Conservation (phyloP, 2,113 vertebrate species). For the Psittacus erithacus region DNA sequence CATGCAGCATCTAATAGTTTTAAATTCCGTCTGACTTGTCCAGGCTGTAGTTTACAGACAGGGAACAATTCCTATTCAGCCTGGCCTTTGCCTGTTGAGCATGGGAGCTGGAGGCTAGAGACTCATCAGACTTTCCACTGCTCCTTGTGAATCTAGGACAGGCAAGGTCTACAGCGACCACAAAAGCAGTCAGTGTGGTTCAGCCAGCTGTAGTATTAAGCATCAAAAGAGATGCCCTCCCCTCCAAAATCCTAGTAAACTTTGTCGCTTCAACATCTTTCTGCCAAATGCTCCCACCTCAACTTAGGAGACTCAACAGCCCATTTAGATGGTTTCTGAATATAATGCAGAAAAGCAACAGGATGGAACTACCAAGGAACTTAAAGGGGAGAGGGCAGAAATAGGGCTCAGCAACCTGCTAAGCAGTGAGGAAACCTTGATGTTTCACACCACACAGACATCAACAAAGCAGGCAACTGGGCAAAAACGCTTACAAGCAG, state of each 20-base stretch:
- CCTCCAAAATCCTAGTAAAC: neutral
- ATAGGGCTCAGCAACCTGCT: neutral
- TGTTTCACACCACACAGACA: neutral
- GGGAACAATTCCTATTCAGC: neutral
- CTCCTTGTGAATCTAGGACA: neutral
- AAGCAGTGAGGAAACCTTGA: neutral
- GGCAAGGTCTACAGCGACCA: neutral
- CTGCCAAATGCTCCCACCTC: neutral
- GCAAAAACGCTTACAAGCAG: constrained; percentile 86
- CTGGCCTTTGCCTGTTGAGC: neutral
- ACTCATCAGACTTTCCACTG: neutral
- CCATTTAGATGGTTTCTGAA: neutral
- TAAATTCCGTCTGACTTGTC: neutral
- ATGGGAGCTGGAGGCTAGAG: neutral
- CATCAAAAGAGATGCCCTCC: neutral
- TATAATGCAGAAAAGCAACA: neutral
- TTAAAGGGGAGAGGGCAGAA: neutral
- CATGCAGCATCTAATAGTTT: neutral
- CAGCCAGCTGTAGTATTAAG: neutral
- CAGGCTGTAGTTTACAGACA: neutral
- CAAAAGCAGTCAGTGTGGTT: neutral
- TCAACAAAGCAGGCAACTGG: neutral
- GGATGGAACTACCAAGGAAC: neutral
- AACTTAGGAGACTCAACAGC: neutral
- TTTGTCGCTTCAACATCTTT: neutral